Conservation (phyloP, 2,888 invertebrate genomes). For the Notodonta ziczac region DNA sequence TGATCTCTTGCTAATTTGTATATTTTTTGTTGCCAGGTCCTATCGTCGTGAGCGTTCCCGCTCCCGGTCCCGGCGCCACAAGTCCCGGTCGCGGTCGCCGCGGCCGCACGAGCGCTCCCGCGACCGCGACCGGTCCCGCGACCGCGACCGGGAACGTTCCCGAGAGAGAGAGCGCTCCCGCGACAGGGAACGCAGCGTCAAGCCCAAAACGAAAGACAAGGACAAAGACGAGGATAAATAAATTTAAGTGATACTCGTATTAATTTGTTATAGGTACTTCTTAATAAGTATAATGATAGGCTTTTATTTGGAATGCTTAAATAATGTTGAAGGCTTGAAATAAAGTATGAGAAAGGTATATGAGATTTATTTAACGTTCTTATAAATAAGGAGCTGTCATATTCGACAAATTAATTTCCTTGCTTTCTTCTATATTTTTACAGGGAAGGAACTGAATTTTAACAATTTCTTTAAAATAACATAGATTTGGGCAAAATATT, state of each 20-base stretch:
- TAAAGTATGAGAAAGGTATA: neutral
- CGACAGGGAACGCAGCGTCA: slow-evolving; percentile 75
- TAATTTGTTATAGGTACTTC: neutral
- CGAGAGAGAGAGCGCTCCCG: slow-evolving; percentile 66
- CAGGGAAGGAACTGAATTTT: no score
- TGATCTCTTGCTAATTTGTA: neutral
- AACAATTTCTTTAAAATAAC: no score
- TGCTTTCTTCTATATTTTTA: no score
- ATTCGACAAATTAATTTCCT: no score
- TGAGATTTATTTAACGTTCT: slow-evolving; percentile 1
- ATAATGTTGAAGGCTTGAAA: neutral
- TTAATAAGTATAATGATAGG: slow-evolving; percentile 2
- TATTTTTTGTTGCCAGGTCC: slow-evolving; percentile 70
- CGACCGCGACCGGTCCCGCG: slow-evolving; percentile 62
- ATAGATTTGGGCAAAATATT: no score
- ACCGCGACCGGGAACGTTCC: slow-evolving; percentile 72
- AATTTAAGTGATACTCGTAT: slow-evolving; percentile 19
- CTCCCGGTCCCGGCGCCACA: slow-evolving; percentile 87
- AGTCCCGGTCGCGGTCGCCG: slow-evolving; percentile 89
- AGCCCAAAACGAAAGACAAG: slow-evolving; percentile 85
- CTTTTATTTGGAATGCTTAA: neutral
- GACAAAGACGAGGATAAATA: slow-evolving; percentile 91
- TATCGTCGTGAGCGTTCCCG: slow-evolving; percentile 88
- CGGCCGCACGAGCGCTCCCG: slow-evolving; percentile 65
- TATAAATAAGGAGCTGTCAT: no score